These are phyloP conservation scores for Ennomos quercinarius DNA, from an alignment of 2,888 invertebrate species.

Conservation along the genomic window DNA sequence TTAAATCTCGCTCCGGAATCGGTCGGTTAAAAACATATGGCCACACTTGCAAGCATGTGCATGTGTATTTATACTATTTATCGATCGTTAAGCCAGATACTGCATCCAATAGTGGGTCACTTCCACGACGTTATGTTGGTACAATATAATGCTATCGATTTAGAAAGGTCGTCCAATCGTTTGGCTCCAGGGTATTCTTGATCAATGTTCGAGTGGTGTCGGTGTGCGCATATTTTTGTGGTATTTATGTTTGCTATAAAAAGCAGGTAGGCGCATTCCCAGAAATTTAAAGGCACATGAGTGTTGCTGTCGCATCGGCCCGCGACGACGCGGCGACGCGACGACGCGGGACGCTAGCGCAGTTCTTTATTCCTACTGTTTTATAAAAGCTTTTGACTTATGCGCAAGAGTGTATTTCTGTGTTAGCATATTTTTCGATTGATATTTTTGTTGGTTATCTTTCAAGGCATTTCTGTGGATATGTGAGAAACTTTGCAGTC, in stretches of 20 bases:
- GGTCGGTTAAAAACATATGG: slow-evolving; percentile 44
- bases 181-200: slow-evolving; percentile 49
- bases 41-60: slow-evolving; percentile 40
- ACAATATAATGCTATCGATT: slow-evolving; percentile 60
- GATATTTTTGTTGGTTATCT: too few relatives aligned
- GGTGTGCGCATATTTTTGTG: slow-evolving; percentile 67
- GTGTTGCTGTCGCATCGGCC: slow-evolving; percentile 40
- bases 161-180: slow-evolving; percentile 59
- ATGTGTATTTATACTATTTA: slow-evolving; percentile 54
- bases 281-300: slow-evolving; percentile 67
- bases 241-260: slow-evolving; percentile 71
- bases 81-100: slow-evolving; percentile 47
- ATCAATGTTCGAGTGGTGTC: slow-evolving; percentile 68
- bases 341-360: slow-evolving; percentile 48
- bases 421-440: slow-evolving; percentile 31
- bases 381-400: slow-evolving; percentile 54
- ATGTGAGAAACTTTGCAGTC: slow-evolving; percentile 11
- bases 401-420: slow-evolving; percentile 59
- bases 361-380: slow-evolving; percentile 15
- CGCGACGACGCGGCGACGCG: too few relatives aligned
- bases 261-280: slow-evolving; percentile 82
- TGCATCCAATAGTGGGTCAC: slow-evolving; percentile 65
- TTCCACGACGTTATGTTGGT: slow-evolving; percentile 44
- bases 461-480: neutral
- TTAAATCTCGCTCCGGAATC: slow-evolving; percentile 40